phyloP scores from a whole-genome alignment of 2,113 vertebrate genomes.

The Ancistrus triradiatus region DNA sequence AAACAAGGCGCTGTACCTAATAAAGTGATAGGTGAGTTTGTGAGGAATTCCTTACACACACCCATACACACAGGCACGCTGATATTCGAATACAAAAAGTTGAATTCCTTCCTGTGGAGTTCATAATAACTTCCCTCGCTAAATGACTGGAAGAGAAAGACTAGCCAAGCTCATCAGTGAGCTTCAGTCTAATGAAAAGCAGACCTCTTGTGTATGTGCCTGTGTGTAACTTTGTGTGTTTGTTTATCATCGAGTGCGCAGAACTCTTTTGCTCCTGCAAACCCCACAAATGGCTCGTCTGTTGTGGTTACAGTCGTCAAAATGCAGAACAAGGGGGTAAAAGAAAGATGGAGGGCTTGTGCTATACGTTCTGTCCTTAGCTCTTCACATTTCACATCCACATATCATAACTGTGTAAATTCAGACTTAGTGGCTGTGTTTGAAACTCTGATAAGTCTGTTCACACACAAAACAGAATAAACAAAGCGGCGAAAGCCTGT shows the following conservation, averaged over 20 bases:
- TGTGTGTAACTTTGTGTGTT: conserved; percentile 29
- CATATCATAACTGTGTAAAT: conserved; percentile 15
- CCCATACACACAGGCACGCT: not conserved
- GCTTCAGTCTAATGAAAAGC: conserved; percentile 45
- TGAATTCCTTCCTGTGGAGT: conserved; percentile 33
- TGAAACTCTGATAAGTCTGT: conserved; percentile 33
- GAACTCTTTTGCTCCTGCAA: conserved; percentile 42
- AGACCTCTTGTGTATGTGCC: conserved; percentile 31
- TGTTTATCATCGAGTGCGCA: conserved; percentile 45
- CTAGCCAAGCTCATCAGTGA: conserved; percentile 41
- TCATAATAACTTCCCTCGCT: conserved; percentile 41
- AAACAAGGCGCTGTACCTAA: too few species aligned
- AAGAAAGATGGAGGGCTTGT: conserved; percentile 9
- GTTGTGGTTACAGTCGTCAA: conserved; percentile 58
- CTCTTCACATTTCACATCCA: conserved; percentile 28
- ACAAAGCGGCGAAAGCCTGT: too few species aligned
- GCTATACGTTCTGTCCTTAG: too few species aligned
- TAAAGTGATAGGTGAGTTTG: too few species aligned
- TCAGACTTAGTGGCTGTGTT: conserved; percentile 29
- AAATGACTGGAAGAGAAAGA: conserved; percentile 35
- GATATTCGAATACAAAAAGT: not conserved
- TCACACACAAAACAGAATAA: too few species aligned
- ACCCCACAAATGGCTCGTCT: conserved; percentile 39
- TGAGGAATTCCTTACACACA: too few species aligned
- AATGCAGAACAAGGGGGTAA: conserved; percentile 50